Evolutionary conservation across 1,140 invertebrate genomes (phyloP).

Genomic region (Polypedilum pembai): DNA sequence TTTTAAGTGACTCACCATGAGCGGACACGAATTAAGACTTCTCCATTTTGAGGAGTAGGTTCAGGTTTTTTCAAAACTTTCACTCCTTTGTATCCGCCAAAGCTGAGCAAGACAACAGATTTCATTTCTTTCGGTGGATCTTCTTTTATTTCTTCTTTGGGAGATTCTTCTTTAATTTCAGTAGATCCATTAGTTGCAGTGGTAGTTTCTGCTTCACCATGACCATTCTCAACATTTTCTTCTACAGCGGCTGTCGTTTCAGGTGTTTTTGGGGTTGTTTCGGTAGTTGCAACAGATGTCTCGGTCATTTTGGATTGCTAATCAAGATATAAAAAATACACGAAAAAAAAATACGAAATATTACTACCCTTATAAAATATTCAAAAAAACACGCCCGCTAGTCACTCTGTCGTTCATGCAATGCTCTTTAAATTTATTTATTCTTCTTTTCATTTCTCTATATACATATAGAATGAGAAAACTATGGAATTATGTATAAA

Average conservation of each 20-base stretch:
- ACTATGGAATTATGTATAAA: too few species aligned
- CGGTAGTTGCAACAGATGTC: too few species aligned
- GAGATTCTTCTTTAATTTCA: slow-evolving; percentile 37
- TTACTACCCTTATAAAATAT: too few species aligned
- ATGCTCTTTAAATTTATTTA: too few species aligned
- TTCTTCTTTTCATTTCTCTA: too few species aligned
- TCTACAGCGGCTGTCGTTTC: slow-evolving; percentile 10
- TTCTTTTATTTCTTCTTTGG: slow-evolving; percentile 51
- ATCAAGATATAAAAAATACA: too few species aligned
- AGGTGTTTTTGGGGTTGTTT: neutral
- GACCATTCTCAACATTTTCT: slow-evolving; percentile 20
- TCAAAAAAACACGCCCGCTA: too few species aligned
- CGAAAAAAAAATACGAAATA: too few species aligned
- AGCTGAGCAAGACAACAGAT: slow-evolving; percentile 71
- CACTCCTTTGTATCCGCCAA: slow-evolving; percentile 75
- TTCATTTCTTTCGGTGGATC: slow-evolving; percentile 70
- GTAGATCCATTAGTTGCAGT: neutral
- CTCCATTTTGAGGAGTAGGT: slow-evolving; percentile 62
- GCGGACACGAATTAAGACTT: slow-evolving; percentile 75
- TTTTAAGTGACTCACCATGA: slow-evolving; percentile 62
- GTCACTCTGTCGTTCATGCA: too few species aligned
- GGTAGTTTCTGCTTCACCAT: neutral
- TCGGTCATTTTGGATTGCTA: too few species aligned
- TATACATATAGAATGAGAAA: too few species aligned
- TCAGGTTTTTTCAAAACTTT: slow-evolving; percentile 74